Percentiles rank a stretch among this genome's conserved stretches.
Evolutionary conservation across 2,113 vertebrate genomes (phyloP).

Genomic region (Megaptera novaeangliae): DNA sequence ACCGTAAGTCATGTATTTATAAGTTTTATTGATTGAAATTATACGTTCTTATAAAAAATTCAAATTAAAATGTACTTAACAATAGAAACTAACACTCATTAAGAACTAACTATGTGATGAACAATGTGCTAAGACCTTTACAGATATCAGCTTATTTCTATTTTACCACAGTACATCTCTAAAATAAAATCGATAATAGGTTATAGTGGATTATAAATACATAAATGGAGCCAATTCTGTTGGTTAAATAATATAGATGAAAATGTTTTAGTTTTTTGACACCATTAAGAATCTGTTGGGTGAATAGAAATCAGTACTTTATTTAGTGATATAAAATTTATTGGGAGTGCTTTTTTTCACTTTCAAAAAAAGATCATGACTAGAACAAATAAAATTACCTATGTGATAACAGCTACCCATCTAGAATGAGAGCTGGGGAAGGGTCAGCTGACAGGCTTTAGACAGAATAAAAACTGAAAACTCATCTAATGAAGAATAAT

Average conservation of each 20-base stretch:
- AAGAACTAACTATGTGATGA: background rate
- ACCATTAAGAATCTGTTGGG: background rate
- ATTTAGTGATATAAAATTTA: background rate
- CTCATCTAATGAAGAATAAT: background rate
- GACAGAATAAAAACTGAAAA: background rate
- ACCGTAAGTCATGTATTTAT: slow-evolving; percentile 87
- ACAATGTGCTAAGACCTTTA: background rate
- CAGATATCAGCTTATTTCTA: background rate
- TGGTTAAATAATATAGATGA: background rate
- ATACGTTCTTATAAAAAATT: background rate
- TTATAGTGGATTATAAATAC: background rate
- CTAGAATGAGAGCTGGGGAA: background rate
- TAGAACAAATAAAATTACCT: background rate
- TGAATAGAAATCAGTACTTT: background rate
- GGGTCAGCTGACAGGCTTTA: background rate
- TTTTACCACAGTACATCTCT: background rate
- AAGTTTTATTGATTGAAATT: background rate
- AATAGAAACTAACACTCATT: background rate
- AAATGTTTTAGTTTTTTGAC: background rate
- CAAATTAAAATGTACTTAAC: background rate
- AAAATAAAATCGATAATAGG: background rate
- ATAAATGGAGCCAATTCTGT: background rate
- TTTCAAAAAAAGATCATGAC: background rate
- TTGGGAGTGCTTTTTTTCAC: background rate
- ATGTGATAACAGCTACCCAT: background rate